Evolutionary conservation across 2,113 vertebrate genomes (phyloP), one percentile per base, ranked within the genome.

Genomic region (Dipodomys ordii): DNA sequence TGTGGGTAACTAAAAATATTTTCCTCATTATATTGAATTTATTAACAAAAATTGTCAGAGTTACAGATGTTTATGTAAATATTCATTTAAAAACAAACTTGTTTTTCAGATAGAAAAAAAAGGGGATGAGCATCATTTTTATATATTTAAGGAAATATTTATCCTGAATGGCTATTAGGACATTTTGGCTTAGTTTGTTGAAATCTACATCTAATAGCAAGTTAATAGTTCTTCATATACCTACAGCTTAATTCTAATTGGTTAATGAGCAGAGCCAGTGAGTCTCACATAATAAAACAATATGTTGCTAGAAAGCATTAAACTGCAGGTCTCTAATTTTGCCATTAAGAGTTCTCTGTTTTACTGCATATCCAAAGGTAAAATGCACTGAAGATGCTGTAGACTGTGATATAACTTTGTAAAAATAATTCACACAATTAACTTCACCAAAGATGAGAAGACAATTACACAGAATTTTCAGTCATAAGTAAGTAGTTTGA

Each of bases 1-100:
- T 35, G 27, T n/a, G 3, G 13, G 7, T 39, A 53, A 80, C 11
- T 76, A 57, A 49, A 44, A 6, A 57, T 57, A 11, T 25, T 73
- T 69, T 83, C 22, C 0, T 77, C 65, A n/a, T 73, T 32, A 4
- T 81, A 60, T 30, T 84, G 18, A 68, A 78, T 6, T 72, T 53
- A 35, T 8, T 65, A 53, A 73, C 46, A 20, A 87, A 81, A 82
- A 28, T 27, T 35, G 11, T 92, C 65, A 83, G 62, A 88, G 62
- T 92, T 88, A 4, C 90, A 27, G 86, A 60, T 46, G 60, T 88
- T 68, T 35, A 69, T 62, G 46, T 79, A 82, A 32, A 67, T 88
- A 62, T 71, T 62, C 19, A 57, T 44, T 79, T 83, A 32, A 95
- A 91, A 96, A 13, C 6, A 69, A 90, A 71, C 79, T 46, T 8